phyloP scores from a whole-genome alignment of 2,888 invertebrate species.

The Creontiades dilutus region DNA sequence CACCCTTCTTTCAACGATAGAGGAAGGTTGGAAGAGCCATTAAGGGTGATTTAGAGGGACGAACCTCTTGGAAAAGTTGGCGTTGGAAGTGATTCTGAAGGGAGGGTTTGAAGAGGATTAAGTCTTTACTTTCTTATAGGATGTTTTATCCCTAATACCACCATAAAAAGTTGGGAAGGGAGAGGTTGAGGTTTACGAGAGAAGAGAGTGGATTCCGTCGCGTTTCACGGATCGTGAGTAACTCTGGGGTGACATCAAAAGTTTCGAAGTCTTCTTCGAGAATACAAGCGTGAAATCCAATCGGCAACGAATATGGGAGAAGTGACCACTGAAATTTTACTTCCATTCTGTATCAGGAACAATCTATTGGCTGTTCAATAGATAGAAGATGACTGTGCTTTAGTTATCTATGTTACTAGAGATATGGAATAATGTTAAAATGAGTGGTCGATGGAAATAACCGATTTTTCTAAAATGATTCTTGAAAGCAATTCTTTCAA shows the following conservation, averaged over 20 bases:
- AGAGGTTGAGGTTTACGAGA: conserved; percentile 11
- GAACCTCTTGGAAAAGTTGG: background rate
- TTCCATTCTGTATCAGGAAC: too few relatives aligned
- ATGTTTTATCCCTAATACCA: conserved; percentile 39
- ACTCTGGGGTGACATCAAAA: background rate
- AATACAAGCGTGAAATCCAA: too few relatives aligned
- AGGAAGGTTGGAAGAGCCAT: background rate
- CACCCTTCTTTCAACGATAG: background rate
- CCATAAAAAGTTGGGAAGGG: background rate
- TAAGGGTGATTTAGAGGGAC: conserved; percentile 22
- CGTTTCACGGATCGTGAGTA: background rate
- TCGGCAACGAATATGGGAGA: too few relatives aligned
- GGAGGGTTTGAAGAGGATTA: conserved; percentile 20
- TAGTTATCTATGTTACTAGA: too few relatives aligned
- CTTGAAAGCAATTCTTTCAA: too few relatives aligned
- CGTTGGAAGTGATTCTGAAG: conserved; percentile 22
- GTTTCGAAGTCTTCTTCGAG: background rate
- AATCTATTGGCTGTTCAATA: too few relatives aligned
- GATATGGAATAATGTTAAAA: too few relatives aligned
- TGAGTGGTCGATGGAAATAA: too few relatives aligned
- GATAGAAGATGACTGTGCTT: too few relatives aligned
- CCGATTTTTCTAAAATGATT: too few relatives aligned
- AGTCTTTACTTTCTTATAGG: conserved; percentile 50
- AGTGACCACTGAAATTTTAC: too few relatives aligned
- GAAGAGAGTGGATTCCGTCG: background rate